These are phyloP conservation scores for Sinocyclocheilus maitianheensis DNA, from an alignment of 2,113 vertebrate genomes.

Conservation along the genomic window DNA sequence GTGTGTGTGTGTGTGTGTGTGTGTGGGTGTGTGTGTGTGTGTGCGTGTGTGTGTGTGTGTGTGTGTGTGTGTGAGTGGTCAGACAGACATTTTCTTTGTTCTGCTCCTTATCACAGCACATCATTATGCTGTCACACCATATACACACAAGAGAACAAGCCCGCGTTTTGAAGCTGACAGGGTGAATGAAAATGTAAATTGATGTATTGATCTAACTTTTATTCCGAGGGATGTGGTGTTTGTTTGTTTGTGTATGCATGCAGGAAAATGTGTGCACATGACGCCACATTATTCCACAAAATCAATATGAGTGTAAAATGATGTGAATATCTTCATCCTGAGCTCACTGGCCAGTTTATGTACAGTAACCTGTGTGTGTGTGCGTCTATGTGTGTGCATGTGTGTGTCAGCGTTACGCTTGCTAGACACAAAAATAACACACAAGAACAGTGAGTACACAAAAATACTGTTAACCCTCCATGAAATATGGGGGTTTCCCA, in stretches of 20 bases:
- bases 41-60: not conserved
- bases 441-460: not conserved
- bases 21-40: slow-evolving; percentile 26
- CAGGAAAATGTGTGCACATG: not conserved
- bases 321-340: slow-evolving; percentile 27
- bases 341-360: not conserved
- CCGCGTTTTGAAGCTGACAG: slow-evolving; percentile 37
- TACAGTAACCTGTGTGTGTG: not conserved
- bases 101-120: slow-evolving; percentile 14
- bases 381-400: slow-evolving; percentile 6
- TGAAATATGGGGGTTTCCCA: slow-evolving; percentile 3
- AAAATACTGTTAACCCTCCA: not conserved
- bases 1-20: slow-evolving; percentile 27
- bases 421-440: not conserved
- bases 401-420: not conserved
- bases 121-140: slow-evolving; percentile 37
- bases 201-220: slow-evolving; percentile 25
- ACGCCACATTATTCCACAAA: slow-evolving; percentile 19
- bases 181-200: slow-evolving; percentile 48
- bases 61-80: slow-evolving; percentile 28
- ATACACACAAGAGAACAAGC: slow-evolving; percentile 13
- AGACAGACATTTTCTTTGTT: slow-evolving; percentile 7
- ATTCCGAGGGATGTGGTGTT: not conserved
- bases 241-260: not conserved
- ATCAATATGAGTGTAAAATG: slow-evolving; percentile 36